phyloP scores from a whole-genome alignment of 1,140 invertebrate species.

The Matsumurasca onukii region DNA sequence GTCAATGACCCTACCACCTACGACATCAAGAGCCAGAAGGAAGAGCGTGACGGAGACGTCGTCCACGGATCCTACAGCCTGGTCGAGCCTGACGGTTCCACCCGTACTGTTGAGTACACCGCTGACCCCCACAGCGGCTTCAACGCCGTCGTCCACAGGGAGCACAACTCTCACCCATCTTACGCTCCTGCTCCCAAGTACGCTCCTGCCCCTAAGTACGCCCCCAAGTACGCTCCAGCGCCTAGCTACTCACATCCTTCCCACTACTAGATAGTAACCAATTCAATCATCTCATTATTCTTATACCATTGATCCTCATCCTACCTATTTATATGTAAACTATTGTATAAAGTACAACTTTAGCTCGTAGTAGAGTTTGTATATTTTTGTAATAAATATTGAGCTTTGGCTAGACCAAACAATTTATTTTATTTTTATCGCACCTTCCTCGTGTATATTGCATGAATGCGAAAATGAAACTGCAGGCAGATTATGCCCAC shows the following conservation, averaged over 20 bases:
- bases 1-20: conserved; percentile 54
- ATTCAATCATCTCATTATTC: neutral
- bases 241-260: neutral
- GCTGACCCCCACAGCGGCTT: conserved; percentile 41
- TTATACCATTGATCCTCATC: too few relatives aligned
- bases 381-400: conserved; percentile 18
- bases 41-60: conserved; percentile 50
- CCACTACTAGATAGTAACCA: neutral
- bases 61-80: conserved; percentile 45
- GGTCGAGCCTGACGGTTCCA: conserved; percentile 39
- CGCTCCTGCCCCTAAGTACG: conserved; percentile 16
- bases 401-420: too few relatives aligned
- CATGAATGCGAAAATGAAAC: neutral
- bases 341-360: conserved; percentile 25
- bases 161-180: conserved; percentile 24
- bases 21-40: conserved; percentile 53
- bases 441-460: too few relatives aligned
- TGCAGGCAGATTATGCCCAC: neutral
- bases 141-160: conserved; percentile 40
- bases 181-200: conserved; percentile 8
- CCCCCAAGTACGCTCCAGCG: conserved; percentile 3
- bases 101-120: conserved; percentile 38
- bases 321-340: too few relatives aligned
- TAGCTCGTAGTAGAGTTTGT: conserved; percentile 3
- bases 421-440: too few relatives aligned